Evolutionary conservation across 2,888 invertebrate genomes (phyloP), one percentile per base, ranked within the genome.

Genomic region (Dicyrtomina minuta): DNA sequence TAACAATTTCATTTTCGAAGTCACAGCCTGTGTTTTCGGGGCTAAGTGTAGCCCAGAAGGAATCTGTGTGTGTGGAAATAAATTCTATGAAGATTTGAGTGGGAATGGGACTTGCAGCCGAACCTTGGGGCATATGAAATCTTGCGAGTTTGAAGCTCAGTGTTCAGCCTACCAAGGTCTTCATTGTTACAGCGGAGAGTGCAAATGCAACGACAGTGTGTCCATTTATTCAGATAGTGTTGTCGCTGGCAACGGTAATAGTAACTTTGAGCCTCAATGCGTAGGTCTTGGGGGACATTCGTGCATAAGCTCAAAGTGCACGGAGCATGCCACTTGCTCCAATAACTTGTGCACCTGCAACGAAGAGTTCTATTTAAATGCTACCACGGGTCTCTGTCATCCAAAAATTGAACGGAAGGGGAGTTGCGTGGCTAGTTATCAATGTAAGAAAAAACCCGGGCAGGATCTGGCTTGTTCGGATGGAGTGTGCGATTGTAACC

Each of bases 401-500:
- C 53, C 64, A 4, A 65, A 53, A 43, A 24, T 41, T 1, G 64
- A 26, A 33, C 53, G 33, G 1, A 15, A 39, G 24, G 3, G 1
- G 6, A 33, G 22, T 10, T 65, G 64, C 20, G 55, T 24, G 1
- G 17, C 26, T 2, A 39, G 13, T 22, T 33, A 27, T 12, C 64
- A 65, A 27, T 65, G 64, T 65, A 27, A 39, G 20, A 53, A 17
- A 8, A 51, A 55, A 41, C 53, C 53, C 1, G 64, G 64, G 1
- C n/a, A 39, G 10, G 27, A 39, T 12, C 24, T 65, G n/a, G 17
- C 39, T 0, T 65, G 64, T 55, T n/a, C 41, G 0, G 39, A 53
- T 24, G 64, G 53, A 12, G 20, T 41, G 22, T 65, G 64, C 33
- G 39, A 65, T 53, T 65, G 64, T 43, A 49, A 65, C 22, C 62